Percentiles rank a stretch among this genome's conserved stretches.
Conservation (phyloP, 2,113 vertebrate species). For the zebrafish (Danio rerio) region GRCz12tu NC_133184.1:27182001-27182500, state of each 20-base stretch:
- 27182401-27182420: conserved; percentile 44
- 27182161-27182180: conserved; percentile 34
- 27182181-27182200: background rate
- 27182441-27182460: conserved; percentile 37
- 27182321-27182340: conserved; percentile 39
- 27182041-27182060: conserved; percentile 56
- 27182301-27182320: conserved; percentile 35
- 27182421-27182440: conserved; percentile 42
- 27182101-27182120: conserved; percentile 45
- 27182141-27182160: background rate
- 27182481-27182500: conserved; percentile 13
- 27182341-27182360: conserved; percentile 49
- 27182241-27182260: conserved; percentile 26
- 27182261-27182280: conserved; percentile 41
- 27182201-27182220: conserved; percentile 34
- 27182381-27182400: conserved; percentile 40
- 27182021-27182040: conserved; percentile 58
- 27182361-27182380: conserved; percentile 27
- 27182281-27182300: conserved; percentile 41
- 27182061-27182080: conserved; percentile 48
- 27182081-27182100: conserved; percentile 32
- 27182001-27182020: conserved; percentile 50
- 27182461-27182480: conserved; percentile 16
- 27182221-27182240: background rate
- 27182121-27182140: conserved; percentile 13